These are phyloP conservation scores for Sebastes hubbsi DNA, from an alignment of 2,797 vertebrate species.

Conservation along the genomic window DNA sequence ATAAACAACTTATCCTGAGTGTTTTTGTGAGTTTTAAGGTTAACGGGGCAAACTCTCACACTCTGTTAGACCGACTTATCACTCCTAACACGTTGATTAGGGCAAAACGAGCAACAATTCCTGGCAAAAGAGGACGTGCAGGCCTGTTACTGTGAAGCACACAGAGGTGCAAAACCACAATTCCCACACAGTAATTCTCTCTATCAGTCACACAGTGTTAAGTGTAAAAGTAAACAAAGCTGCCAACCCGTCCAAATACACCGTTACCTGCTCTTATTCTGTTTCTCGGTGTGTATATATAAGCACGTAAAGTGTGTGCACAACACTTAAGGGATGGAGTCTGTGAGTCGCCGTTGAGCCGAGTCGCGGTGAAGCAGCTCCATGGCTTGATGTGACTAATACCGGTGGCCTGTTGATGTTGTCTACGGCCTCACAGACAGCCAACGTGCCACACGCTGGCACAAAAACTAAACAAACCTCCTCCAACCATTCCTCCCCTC, in stretches of 20 bases:
- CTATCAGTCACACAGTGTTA: conserved; percentile 61
- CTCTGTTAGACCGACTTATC: conserved; percentile 43
- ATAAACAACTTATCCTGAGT: neutral
- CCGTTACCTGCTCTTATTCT: conserved; percentile 60
- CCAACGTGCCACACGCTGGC: conserved; percentile 55
- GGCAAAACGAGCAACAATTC: conserved; percentile 43
- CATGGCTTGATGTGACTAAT: conserved; percentile 43
- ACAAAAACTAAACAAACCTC: conserved; percentile 57
- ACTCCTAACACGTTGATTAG: conserved; percentile 36
- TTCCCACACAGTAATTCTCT: conserved; percentile 59
- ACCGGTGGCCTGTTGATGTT: conserved; percentile 43
- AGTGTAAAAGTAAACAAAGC: conserved; percentile 65
- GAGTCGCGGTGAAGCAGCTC: conserved; percentile 15
- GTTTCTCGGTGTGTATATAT: conserved; percentile 55
- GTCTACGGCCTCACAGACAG: conserved; percentile 52
- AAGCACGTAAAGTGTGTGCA: conserved; percentile 46
- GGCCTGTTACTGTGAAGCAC: conserved; percentile 40
- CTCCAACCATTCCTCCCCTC: neutral
- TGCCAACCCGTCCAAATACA: conserved; percentile 58
- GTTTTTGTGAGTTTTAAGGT: conserved; percentile 6
- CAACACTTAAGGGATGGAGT: conserved; percentile 62
- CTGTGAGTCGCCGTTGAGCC: conserved; percentile 40
- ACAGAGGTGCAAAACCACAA: conserved; percentile 45
- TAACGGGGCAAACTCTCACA: conserved; percentile 14
- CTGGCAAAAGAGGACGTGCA: conserved; percentile 41